phyloP scores from a whole-genome alignment of 1,140 invertebrate species.

The Eupeodes corollae region DNA sequence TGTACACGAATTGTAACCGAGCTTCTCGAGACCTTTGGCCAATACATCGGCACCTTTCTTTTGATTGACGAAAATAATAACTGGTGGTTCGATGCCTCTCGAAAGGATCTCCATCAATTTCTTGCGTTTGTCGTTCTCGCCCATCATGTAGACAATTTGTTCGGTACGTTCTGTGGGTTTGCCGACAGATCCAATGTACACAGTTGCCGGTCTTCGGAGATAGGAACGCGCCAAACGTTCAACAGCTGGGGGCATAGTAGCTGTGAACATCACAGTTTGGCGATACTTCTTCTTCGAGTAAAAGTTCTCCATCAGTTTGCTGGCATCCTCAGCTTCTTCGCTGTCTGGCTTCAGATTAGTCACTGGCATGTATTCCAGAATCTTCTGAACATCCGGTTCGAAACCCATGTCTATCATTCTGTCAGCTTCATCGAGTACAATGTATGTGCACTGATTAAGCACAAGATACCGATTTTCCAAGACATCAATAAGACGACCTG shows the following conservation, averaged over 20 bases:
- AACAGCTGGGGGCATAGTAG: slow-evolving; percentile 97
- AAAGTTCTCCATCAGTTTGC: slow-evolving; percentile 84
- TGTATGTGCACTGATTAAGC: slow-evolving; percentile 88
- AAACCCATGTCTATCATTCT: slow-evolving; percentile 99
- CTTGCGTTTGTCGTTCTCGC: slow-evolving; percentile 86
- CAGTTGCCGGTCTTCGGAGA: slow-evolving; percentile 87
- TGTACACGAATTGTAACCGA: slow-evolving; percentile 93
- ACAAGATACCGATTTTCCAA: slow-evolving; percentile 97
- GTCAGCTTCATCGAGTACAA: slow-evolving; percentile 91
- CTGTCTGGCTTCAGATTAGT: slow-evolving; percentile 97
- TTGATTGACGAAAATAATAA: slow-evolving; percentile 99
- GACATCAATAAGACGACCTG: slow-evolving; percentile 97
- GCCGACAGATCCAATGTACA: slow-evolving; percentile 97
- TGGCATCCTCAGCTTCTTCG: slow-evolving; percentile 95
- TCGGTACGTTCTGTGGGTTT: slow-evolving; percentile 96
- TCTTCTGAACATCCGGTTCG: slow-evolving; percentile 95
- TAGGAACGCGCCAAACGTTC: slow-evolving; percentile 93
- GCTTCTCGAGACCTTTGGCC: slow-evolving; percentile 92
- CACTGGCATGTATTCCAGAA: slow-evolving; percentile 96
- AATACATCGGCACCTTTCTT: slow-evolving; percentile 99
- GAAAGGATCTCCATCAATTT: slow-evolving; percentile 80
- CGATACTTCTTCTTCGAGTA: slow-evolving; percentile 95
- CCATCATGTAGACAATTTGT: slow-evolving; percentile 93
- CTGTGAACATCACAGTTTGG: slow-evolving; percentile 99
- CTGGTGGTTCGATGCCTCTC: slow-evolving; percentile 83